phyloP scores from a whole-genome alignment of 2,113 vertebrate species.

The Bufo bufo region DNA sequence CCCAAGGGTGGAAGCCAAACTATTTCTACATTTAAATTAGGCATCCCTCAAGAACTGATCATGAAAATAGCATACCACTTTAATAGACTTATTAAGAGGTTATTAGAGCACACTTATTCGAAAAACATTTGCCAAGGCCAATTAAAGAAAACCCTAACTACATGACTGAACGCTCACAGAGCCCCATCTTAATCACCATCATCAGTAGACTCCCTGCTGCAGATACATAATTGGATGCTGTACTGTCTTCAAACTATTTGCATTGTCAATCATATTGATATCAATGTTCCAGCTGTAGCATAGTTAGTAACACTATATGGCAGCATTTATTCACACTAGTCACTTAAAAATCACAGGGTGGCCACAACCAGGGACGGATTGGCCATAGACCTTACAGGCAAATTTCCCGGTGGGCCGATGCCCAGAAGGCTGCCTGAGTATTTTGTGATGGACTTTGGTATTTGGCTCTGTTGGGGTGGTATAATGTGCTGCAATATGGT shows the following conservation, averaged over 20 bases:
- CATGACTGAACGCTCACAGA: conserved; percentile 63
- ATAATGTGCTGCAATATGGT: too few relatives aligned
- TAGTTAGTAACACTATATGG: too few relatives aligned
- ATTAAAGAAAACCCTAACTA: conserved; percentile 64
- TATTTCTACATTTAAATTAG: background rate
- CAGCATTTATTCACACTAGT: too few relatives aligned
- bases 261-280: conserved; percentile 49
- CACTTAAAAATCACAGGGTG: too few relatives aligned
- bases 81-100: conserved; percentile 64
- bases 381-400: too few relatives aligned
- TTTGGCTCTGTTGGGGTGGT: too few relatives aligned
- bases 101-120: conserved; percentile 64
- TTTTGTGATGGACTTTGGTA: too few relatives aligned
- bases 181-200: conserved; percentile 67
- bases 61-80: conserved; percentile 53
- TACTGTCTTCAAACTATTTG: conserved; percentile 65
- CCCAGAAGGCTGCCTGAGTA: too few relatives aligned
- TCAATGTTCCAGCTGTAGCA: too few relatives aligned
- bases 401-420: too few relatives aligned
- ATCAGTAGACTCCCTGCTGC: conserved; percentile 68
- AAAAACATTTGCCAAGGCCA: conserved; percentile 64
- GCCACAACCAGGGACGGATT: too few relatives aligned
- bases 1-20: too few relatives aligned
- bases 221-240: conserved; percentile 65
- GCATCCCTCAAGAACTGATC: conserved; percentile 57